Percentiles rank a stretch among this genome's conserved stretches.
These are phyloP conservation scores for Agrotis ipsilon DNA, from an alignment of 2,888 invertebrate genomes.

Conservation along the genomic window DNA sequence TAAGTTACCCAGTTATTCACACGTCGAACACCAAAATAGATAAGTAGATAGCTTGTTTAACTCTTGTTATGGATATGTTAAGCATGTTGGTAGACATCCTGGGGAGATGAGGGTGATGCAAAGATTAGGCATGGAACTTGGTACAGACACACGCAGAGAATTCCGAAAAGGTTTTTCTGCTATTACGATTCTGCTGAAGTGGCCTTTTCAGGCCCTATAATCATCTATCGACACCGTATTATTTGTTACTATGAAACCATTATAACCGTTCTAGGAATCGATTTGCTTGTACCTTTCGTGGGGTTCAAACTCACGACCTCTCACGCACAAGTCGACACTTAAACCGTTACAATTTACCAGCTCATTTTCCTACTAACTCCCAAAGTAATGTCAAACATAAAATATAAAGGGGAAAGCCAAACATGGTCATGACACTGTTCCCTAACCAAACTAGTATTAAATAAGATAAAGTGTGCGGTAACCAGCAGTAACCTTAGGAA, in stretches of 20 bases:
- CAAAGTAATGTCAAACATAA: slow-evolving; percentile 30
- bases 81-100: neutral
- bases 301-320: slow-evolving; percentile 12
- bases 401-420: slow-evolving; percentile 17
- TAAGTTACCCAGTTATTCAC: neutral
- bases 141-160: too few species aligned
- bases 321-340: neutral
- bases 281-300: neutral
- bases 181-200: too few species aligned
- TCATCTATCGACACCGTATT: too few species aligned
- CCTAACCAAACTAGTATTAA: slow-evolving; percentile 18
- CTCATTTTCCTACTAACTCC: slow-evolving; percentile 9
- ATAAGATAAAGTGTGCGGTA: slow-evolving; percentile 33
- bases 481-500: slow-evolving; percentile 29
- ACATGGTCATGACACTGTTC: slow-evolving; percentile 44
- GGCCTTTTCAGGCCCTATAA: too few species aligned
- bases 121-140: too few species aligned
- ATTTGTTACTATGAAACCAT: neutral
- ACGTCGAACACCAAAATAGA: slow-evolving; percentile 3
- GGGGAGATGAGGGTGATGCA: too few species aligned
- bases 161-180: too few species aligned
- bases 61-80: neutral
- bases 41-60: neutral
- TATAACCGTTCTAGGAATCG: neutral
- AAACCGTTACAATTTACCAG: neutral